These are phyloP conservation scores for Varanus salvator DNA, from an alignment of 2,113 vertebrate species.

Conservation along the genomic window DNA sequence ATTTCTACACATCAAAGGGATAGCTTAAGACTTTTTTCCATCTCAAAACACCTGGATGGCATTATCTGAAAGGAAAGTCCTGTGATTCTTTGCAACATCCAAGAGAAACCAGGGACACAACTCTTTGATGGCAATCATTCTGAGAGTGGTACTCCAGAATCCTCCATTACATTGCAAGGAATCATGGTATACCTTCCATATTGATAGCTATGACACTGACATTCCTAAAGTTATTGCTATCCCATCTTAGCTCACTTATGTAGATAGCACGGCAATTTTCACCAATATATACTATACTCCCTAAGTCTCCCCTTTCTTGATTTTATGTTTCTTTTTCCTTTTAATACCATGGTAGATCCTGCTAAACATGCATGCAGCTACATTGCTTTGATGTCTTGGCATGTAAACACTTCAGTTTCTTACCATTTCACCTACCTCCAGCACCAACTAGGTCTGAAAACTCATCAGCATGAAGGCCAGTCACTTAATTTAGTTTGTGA, in stretches of 20 bases:
- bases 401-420: background rate
- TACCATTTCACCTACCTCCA: background rate
- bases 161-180: background rate
- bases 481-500: conserved; percentile 4
- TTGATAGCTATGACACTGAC: background rate
- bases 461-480: background rate
- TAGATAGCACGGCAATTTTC: background rate
- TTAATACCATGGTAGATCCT: background rate
- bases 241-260: background rate
- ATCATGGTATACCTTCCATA: background rate
- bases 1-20: background rate
- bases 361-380: background rate
- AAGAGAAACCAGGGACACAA: background rate
- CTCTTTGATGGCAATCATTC: background rate
- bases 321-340: background rate
- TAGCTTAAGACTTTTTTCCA: background rate
- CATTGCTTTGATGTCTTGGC: background rate
- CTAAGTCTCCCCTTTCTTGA: background rate
- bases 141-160: background rate
- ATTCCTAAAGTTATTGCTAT: background rate
- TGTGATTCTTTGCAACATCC: background rate
- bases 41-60: background rate
- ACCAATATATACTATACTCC: background rate
- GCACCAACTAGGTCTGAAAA: background rate
- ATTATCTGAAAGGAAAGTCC: background rate